Evolutionary conservation across 2,888 invertebrate genomes (phyloP).

Genomic region (Tenthredo scrophulariae): DNA sequence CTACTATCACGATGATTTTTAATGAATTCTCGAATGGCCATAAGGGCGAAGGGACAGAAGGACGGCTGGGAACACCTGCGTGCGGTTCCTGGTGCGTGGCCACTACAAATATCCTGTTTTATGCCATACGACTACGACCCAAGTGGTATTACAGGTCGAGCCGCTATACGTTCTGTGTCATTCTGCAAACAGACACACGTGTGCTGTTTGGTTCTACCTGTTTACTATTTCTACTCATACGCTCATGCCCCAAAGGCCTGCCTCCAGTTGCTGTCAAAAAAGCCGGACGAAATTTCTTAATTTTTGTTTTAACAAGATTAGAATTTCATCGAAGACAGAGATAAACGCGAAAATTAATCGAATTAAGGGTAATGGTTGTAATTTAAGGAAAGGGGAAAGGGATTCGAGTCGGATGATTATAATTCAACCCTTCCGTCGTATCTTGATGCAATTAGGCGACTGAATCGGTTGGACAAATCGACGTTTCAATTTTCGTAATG

Average conservation of each 20-base stretch:
- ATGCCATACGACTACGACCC: conserved; percentile 1
- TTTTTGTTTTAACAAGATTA: not conserved
- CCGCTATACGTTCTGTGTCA: conserved; percentile 24
- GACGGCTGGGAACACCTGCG: conserved; percentile 49
- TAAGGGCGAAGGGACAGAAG: not conserved
- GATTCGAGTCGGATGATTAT: conserved; percentile 16
- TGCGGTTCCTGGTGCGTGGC: conserved; percentile 28
- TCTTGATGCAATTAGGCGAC: conserved; percentile 74
- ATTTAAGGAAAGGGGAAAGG: not conserved
- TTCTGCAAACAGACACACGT: conserved; percentile 46
- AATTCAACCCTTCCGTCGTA: conserved; percentile 48
- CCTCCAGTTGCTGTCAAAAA: not conserved
- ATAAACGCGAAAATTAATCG: not conserved
- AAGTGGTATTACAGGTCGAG: not conserved
- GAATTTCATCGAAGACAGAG: not conserved
- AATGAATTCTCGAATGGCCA: not conserved
- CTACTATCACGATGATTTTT: not conserved
- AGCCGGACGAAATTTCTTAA: not conserved
- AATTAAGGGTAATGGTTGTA: not conserved
- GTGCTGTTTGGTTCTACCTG: conserved; percentile 11
- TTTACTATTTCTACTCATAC: conserved; percentile 2
- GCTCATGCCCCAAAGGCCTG: not conserved
- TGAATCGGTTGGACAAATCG: conserved; percentile 75
- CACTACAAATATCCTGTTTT: conserved; percentile 38
- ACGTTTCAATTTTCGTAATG: conserved; percentile 79